A percentile compares a stretch with the other conserved stretches of the same genome.
Conservation (phyloP, 2,797 vertebrate species). For the Phrynocephalus guinanensis region DNA sequence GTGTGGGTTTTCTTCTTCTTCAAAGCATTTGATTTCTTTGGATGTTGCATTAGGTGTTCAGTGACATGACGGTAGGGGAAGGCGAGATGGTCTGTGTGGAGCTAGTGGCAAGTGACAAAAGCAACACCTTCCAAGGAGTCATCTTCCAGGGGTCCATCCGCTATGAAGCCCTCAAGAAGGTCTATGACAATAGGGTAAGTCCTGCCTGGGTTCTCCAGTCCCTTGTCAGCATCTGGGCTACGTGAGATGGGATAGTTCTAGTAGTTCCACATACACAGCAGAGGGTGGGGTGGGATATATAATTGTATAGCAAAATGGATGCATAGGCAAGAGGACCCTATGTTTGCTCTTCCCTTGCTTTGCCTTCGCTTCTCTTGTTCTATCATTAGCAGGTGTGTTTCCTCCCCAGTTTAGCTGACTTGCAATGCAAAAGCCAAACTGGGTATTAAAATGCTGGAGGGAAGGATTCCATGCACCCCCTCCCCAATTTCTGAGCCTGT, state of each 20-base stretch:
- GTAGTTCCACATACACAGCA: neutral
- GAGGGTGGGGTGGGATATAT: neutral
- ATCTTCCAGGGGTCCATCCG: slow-evolving; percentile 99
- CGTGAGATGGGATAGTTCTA: neutral
- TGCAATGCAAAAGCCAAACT: no score
- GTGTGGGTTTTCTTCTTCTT: neutral
- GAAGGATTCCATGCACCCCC: no score
- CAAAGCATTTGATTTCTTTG: slow-evolving; percentile 37
- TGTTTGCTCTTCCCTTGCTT: neutral
- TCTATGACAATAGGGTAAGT: slow-evolving; percentile 96
- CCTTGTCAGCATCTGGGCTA: neutral
- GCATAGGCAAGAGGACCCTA: no score
- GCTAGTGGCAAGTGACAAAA: slow-evolving; percentile 96
- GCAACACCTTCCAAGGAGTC: slow-evolving; percentile 94
- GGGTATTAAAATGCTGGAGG: no score
- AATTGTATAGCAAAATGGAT: neutral
- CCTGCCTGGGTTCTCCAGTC: neutral
- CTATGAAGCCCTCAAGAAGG: slow-evolving; percentile 97
- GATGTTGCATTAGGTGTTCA: slow-evolving; percentile 86
- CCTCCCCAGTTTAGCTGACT: no score
- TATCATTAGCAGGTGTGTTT: no score
- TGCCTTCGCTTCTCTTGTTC: no score
- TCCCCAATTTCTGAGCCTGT: no score
- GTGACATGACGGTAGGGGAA: slow-evolving; percentile 96
- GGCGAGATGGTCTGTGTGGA: slow-evolving; percentile 99